Evolutionary conservation across 2,113 vertebrate genomes (phyloP), one percentile per base, ranked within the genome.

Genomic region (Chamaea fasciata): DNA sequence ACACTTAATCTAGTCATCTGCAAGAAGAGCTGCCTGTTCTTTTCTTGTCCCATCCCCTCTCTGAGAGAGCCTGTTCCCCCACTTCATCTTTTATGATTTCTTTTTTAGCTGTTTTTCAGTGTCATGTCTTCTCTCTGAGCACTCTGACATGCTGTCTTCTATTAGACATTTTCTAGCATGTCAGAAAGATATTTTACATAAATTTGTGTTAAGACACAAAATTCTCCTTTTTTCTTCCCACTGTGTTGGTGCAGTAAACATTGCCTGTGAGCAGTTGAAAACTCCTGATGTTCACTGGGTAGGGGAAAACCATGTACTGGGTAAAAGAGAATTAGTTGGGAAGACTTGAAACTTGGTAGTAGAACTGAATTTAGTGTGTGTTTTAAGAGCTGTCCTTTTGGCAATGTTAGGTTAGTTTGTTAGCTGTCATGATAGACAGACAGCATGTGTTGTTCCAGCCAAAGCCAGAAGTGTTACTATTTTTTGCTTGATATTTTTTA

Each of bases 381-480:
- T 64, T 87, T 76, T 74, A 27, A 33, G 50, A 70, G 50, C 12
- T 70, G 14, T 16, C 44, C 39, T 92, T 83, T n/a, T 70, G 89
- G 47, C 65, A 65, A 4, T 23, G 69, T 63, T 83, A 35, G 15
- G 13, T 92, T 80, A 53, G 63, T 92, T 90, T 89, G 59, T 84
- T 70, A 60, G 31, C 49, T 71, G 52, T 35, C 22, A 0, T 85
- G 95, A 75, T 15, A 82, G 93, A 85, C 80, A 80, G 83, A 27
- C 35, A 46, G 60, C 74, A 56, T 56, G 27, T 76, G 59, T 9
- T 69, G 74, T 69, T 76, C 56, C 49, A 79, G 90, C 67, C 67
- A 56, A 37, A 85, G 78, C 63, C 92, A 91, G 44, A 82, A 84
- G 81, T 44, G 84, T 94, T 96, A n/a, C 87, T 96, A 44, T 89